Evolutionary conservation across 2,113 vertebrate genomes (phyloP).

Genomic region (Falco punctatus): DNA sequence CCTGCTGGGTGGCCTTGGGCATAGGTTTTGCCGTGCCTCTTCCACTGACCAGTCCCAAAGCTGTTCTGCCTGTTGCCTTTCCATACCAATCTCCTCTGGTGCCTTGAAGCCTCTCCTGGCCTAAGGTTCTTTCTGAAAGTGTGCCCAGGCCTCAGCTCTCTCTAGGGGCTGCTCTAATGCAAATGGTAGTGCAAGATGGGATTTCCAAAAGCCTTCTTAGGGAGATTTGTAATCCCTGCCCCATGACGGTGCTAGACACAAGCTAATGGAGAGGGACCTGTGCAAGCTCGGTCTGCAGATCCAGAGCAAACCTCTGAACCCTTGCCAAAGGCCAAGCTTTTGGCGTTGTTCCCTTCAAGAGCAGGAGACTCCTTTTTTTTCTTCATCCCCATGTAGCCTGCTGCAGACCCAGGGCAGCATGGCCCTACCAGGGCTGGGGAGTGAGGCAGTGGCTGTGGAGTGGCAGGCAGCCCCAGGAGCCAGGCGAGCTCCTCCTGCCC

Average conservation of each 20-base stretch:
- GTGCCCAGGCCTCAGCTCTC: background rate
- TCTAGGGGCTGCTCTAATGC: conserved; percentile 30
- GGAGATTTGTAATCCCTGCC: conserved; percentile 56
- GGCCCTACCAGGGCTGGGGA: fast-evolving
- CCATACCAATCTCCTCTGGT: background rate
- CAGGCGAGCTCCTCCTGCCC: background rate
- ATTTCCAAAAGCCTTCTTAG: conserved; percentile 66
- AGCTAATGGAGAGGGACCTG: conserved; percentile 32
- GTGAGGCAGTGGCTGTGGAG: background rate
- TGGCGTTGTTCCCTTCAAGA: background rate
- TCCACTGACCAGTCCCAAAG: background rate
- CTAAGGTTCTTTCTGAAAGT: background rate
- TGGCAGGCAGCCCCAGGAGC: background rate
- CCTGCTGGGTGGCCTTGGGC: background rate
- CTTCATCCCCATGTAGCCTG: background rate
- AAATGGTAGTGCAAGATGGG: conserved; percentile 36
- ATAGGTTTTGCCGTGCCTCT: background rate
- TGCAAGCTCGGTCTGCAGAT: background rate
- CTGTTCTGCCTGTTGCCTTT: background rate
- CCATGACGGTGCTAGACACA: conserved; percentile 44
- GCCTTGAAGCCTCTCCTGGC: background rate
- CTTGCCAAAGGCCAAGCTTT: conserved; percentile 6
- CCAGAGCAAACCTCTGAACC: background rate
- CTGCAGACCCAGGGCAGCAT: background rate
- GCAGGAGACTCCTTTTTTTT: background rate